Evolutionary conservation across 1,140 invertebrate genomes (phyloP), one percentile per base, ranked within the genome.

Genomic region (Aphelenchoides avenae): DNA sequence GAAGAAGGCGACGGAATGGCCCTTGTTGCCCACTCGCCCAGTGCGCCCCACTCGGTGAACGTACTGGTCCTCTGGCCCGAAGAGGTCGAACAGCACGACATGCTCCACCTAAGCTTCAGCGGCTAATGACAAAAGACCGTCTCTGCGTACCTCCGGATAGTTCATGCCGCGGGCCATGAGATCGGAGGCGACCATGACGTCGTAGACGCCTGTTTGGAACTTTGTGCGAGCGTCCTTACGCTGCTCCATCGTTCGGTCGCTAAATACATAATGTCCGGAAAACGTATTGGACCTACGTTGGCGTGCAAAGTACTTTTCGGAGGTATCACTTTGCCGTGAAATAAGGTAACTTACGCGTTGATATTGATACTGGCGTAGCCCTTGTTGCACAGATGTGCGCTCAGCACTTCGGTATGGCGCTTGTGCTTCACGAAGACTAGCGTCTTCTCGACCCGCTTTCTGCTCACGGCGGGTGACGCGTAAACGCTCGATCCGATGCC

Each of bases 1-100:
- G n/a, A 64, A 60, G 42, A 60, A 60, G 7, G 57, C 22, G 15
- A 46, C 62, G 4, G 57, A 33, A 15, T 30, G 58, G 27, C 57
- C 57, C 5, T 1, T 34, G 13, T 4, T 2, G 24, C 20, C 49
- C 1, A 40, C 49, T 48, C 57, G 37, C 9, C 57, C 57, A 2
- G 57, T 44, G 7, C 57, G 34, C 30, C 57, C 57, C 33, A 60
- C 46, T 6, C 61, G 33, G 30, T 60, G 57, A 20, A 60, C 49
- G 37, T 60, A 60, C 7, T 40, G 40, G 5, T 60, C 40, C 1
- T 48, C 30, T 3, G 42, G 11, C 22, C 31, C 33, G 13, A 58
- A 58, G 43, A 60, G 31, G 34, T 60, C 57, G 42, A 24, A 60
- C 37, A 61, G 59, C 20, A 60, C 51, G 29, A 60, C 57, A 33